Evolutionary conservation across 2,888 invertebrate species (phyloP).

Genomic region (Acleris laterana): DNA sequence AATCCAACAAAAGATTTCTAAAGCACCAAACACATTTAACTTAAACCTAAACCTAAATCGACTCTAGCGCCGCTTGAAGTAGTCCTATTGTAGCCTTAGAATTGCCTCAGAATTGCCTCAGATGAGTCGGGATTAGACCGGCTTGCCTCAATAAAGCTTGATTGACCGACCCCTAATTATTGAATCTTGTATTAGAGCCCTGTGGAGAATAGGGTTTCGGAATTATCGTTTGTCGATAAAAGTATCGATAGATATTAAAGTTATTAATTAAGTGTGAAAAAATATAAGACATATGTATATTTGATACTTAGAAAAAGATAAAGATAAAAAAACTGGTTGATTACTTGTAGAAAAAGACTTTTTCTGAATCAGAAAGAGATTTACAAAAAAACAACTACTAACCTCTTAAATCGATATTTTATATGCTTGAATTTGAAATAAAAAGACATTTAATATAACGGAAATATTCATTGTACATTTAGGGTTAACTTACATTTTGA

Average conservation of each 20-base stretch:
- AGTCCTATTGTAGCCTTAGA: background rate
- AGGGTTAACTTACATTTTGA: too few relatives aligned
- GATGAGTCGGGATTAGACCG: conserved; percentile 17
- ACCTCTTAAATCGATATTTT: too few relatives aligned
- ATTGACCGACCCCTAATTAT: conserved; percentile 33
- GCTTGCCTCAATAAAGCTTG: conserved; percentile 26
- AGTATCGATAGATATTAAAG: background rate
- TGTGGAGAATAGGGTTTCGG: conserved; percentile 3
- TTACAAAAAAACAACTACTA: too few relatives aligned
- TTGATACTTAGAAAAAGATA: too few relatives aligned
- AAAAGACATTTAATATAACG: too few relatives aligned
- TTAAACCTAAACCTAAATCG: background rate
- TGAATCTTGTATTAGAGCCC: conserved; percentile 23
- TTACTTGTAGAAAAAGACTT: too few relatives aligned
- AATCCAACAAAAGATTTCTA: background rate
- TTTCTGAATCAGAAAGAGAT: too few relatives aligned
- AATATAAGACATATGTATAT: too few relatives aligned
- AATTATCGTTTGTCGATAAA: background rate
- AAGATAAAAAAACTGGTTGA: too few relatives aligned
- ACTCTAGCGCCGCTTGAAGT: background rate
- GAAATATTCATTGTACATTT: too few relatives aligned
- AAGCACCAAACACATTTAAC: background rate
- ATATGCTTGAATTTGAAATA: too few relatives aligned
- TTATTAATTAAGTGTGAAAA: too few relatives aligned
- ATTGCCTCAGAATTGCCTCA: background rate